These are phyloP conservation scores for Hafferia zeledoni DNA, from an alignment of 2,797 vertebrate genomes.

Conservation along the genomic window DNA sequence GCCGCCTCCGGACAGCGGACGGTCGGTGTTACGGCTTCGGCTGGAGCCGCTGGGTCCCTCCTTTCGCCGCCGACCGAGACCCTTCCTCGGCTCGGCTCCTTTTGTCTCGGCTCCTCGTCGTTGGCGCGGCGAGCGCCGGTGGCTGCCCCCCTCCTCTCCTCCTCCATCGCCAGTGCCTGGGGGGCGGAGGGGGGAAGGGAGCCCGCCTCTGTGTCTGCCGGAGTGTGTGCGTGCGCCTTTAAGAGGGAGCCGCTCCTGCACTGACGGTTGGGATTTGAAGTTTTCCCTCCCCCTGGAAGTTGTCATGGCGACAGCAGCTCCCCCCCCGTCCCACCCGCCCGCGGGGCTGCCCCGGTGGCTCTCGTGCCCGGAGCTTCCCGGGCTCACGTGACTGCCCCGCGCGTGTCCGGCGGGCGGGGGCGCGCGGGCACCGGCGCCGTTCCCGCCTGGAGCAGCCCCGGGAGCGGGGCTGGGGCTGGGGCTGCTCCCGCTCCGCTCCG, in stretches of 20 bases:
- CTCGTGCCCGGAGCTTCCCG: neutral
- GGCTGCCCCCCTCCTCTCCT: constrained; percentile 41
- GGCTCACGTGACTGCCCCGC: neutral
- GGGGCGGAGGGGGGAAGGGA: constrained; percentile 14
- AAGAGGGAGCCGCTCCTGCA: constrained; percentile 77
- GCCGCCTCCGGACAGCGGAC: neutral
- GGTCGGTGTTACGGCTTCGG: neutral
- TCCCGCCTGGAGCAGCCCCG: neutral
- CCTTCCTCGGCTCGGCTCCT: neutral
- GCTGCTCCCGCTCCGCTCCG: neutral
- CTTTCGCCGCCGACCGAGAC: neutral
- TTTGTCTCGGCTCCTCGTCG: constrained; percentile 29
- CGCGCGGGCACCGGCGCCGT: neutral
- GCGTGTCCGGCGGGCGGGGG: neutral
- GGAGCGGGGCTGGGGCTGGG: neutral
- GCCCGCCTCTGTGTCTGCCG: neutral
- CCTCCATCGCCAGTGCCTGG: constrained; percentile 51
- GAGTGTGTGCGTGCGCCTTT: constrained; percentile 69
- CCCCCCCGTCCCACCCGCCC: neutral
- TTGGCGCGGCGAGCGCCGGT: neutral
- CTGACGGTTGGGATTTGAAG: constrained; percentile 84
- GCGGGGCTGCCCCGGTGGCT: constrained; percentile 1
- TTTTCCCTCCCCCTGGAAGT: constrained; percentile 77
- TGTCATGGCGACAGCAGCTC: constrained; percentile 53
- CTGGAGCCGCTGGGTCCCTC: neutral